Conservation (phyloP, 1,140 invertebrate species). For the Andricus grossulariae region DNA sequence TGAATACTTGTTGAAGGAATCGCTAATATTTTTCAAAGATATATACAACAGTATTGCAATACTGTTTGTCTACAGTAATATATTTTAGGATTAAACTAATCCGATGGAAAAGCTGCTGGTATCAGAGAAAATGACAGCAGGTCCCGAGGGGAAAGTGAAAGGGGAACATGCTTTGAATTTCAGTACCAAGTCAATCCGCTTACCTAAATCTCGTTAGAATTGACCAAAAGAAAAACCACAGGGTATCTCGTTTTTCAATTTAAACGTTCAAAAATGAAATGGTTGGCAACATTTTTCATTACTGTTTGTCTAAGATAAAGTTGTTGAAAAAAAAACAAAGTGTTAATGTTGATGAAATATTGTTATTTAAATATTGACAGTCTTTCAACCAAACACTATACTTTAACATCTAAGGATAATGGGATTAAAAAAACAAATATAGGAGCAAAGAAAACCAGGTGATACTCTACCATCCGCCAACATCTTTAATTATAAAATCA, state of each 20-base stretch:
- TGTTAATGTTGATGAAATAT: no score
- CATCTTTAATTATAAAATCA: neutral
- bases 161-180: conserved; percentile 43
- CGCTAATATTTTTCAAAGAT: neutral
- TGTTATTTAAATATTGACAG: no score
- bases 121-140: conserved; percentile 20
- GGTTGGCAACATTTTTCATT: conserved; percentile 15
- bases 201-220: conserved; percentile 59
- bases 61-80: conserved; percentile 21
- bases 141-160: conserved; percentile 37
- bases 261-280: neutral
- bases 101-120: conserved; percentile 44
- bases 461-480: neutral
- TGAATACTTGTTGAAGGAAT: no score
- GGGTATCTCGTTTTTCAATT: conserved; percentile 14
- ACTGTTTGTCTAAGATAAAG: neutral
- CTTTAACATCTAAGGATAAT: neutral
- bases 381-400: no score
- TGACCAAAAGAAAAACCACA: conserved; percentile 37
- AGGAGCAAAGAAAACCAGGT: neutral
- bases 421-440: neutral
- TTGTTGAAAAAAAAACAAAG: neutral
- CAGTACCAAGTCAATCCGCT: conserved; percentile 54
- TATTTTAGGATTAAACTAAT: conserved; percentile 61
- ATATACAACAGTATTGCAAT: neutral